Evolutionary conservation across 2,888 invertebrate species (phyloP).

Genomic region (Electrophaes corylata): DNA sequence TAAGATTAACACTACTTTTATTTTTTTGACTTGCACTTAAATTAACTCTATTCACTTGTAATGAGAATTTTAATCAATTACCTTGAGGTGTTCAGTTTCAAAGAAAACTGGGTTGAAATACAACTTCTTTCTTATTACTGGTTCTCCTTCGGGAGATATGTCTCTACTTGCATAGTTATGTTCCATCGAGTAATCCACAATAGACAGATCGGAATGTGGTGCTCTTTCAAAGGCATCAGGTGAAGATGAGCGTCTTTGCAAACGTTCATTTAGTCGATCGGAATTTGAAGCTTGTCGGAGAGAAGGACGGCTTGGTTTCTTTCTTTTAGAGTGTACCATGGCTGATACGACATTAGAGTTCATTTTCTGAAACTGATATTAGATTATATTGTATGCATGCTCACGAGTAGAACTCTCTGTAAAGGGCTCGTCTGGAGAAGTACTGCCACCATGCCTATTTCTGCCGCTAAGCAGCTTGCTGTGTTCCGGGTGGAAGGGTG

Average conservation of each 20-base stretch:
- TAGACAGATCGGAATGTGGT: conserved; percentile 78
- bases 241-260: conserved; percentile 70
- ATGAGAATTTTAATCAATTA: conserved; percentile 58
- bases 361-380: conserved; percentile 66
- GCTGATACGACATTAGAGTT: conserved; percentile 72
- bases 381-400: neutral
- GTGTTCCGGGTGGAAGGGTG: too few species aligned
- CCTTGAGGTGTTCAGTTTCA: conserved; percentile 92
- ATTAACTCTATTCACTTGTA: neutral
- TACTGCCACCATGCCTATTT: too few species aligned
- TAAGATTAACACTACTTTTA: conserved; percentile 12
- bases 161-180: conserved; percentile 52
- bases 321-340: conserved; percentile 72
- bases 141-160: conserved; percentile 65
- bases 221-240: conserved; percentile 75
- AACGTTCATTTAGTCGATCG: conserved; percentile 60
- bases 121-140: conserved; percentile 87
- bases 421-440: too few species aligned
- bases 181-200: conserved; percentile 72
- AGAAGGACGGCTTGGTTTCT: conserved; percentile 66
- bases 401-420: too few species aligned
- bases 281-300: conserved; percentile 58
- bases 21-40: neutral
- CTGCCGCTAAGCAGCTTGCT: too few species aligned
- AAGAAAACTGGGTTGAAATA: conserved; percentile 97